phyloP scores from a whole-genome alignment of 2,113 vertebrate species.

The Actenoides hombroni region DNA sequence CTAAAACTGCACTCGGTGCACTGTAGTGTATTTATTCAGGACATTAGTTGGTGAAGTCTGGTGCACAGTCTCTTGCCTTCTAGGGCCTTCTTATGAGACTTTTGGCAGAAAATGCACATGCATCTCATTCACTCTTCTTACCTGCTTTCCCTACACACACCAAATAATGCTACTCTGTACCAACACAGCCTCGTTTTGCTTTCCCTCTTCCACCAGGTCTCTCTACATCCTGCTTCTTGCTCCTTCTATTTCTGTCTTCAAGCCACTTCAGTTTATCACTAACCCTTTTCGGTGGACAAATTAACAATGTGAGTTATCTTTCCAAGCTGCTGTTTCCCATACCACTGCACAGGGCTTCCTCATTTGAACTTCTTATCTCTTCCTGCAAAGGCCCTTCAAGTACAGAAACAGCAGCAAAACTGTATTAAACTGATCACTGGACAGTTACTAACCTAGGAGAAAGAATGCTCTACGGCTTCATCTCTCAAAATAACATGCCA shows the following conservation, averaged over 20 bases:
- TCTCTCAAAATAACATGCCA: neutral
- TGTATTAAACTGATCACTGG: neutral
- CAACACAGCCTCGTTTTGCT: neutral
- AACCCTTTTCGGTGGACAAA: conserved; percentile 7
- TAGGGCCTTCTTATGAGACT: neutral
- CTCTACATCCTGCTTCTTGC: neutral
- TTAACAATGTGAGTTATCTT: conserved; percentile 35
- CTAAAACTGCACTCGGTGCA: neutral
- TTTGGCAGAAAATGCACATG: neutral
- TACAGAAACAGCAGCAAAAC: neutral
- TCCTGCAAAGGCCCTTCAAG: neutral
- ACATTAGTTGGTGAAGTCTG: neutral
- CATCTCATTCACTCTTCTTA: neutral
- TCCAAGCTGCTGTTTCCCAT: conserved; percentile 39
- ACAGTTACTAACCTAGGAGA: neutral
- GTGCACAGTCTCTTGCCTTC: neutral
- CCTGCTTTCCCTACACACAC: neutral
- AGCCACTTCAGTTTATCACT: neutral
- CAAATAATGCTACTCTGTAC: neutral
- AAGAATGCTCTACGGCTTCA: neutral
- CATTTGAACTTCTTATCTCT: conserved; percentile 36
- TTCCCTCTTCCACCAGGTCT: neutral
- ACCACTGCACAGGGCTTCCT: neutral
- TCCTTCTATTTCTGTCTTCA: conserved; percentile 26
- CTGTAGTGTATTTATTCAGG: neutral